Conservation (phyloP, 1,140 invertebrate genomes). For the Polyergus mexicanus region DNA sequence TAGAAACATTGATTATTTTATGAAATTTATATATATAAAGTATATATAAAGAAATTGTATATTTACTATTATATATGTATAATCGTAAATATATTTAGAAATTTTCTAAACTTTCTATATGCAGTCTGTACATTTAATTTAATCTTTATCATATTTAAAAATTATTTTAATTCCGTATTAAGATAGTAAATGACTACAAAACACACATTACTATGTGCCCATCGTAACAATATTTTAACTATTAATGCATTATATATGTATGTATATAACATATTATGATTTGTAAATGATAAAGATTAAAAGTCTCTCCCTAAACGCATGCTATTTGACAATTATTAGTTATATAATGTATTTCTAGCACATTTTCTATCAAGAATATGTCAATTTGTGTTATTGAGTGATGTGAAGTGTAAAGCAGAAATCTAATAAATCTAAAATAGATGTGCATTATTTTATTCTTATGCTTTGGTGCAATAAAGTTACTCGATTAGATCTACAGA, state of each 20-base stretch:
- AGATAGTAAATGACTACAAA: neutral
- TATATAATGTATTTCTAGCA: slow-evolving; percentile 42
- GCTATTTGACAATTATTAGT: slow-evolving; percentile 51
- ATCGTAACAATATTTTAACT: neutral
- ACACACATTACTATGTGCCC: neutral
- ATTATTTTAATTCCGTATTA: neutral
- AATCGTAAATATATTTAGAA: neutral
- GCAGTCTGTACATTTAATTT: slow-evolving; percentile 37
- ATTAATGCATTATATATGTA: neutral
- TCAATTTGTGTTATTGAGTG: slow-evolving; percentile 38
- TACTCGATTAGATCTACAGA: slow-evolving; percentile 46
- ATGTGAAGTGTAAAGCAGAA: slow-evolving; percentile 8
- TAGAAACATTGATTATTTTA: slow-evolving; percentile 3
- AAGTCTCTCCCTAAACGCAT: slow-evolving; percentile 11
- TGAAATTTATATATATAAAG: neutral
- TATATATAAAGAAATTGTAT: neutral
- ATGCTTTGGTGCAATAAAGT: slow-evolving; percentile 53
- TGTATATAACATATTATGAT: neutral
- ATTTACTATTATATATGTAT: neutral
- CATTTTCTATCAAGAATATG: slow-evolving; percentile 41
- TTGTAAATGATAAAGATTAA: slow-evolving; percentile 53
- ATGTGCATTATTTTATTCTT: slow-evolving; percentile 13
- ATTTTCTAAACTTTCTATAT: neutral
- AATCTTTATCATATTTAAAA: slow-evolving; percentile 42
- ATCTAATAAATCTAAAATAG: slow-evolving; percentile 31